A percentile compares a stretch with the other conserved stretches of the same genome.
Conservation (phyloP, 2,888 invertebrate genomes). For the Nasonovia ribisnigri region DNA sequence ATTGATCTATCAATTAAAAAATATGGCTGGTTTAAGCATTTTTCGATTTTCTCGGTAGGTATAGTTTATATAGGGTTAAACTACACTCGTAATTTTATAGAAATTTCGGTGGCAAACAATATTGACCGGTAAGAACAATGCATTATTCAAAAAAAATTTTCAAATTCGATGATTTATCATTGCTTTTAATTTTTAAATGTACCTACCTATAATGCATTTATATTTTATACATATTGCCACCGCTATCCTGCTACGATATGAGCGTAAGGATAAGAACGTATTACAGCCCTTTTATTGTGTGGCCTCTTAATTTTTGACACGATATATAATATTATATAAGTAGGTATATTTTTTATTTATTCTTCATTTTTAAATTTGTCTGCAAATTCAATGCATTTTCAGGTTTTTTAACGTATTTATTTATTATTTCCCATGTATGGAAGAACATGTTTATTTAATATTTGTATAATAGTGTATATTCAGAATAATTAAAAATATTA, state of each 20-base stretch:
- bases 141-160: no score
- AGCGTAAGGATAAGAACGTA: no score
- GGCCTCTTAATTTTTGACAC: not conserved
- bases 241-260: not conserved
- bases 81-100: no score
- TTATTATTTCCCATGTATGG: not conserved
- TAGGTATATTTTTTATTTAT: not conserved
- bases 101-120: no score
- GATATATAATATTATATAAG: not conserved
- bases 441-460: not conserved
- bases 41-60: no score
- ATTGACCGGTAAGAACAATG: no score
- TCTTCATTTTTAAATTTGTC: not conserved
- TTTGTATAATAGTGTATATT: not conserved
- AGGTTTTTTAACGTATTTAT: not conserved
- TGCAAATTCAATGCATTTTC: not conserved
- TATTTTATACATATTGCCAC: not conserved
- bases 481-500: not conserved
- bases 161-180: not conserved
- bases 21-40: not conserved
- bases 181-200: not conserved
- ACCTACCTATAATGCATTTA: not conserved
- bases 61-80: no score
- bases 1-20: not conserved
- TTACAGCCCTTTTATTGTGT: not conserved